Percentiles rank a stretch among this genome's conserved stretches.
phyloP scores from a whole-genome alignment of 2,113 vertebrate genomes.

The Psammodynastes pulverulentus region DNA sequence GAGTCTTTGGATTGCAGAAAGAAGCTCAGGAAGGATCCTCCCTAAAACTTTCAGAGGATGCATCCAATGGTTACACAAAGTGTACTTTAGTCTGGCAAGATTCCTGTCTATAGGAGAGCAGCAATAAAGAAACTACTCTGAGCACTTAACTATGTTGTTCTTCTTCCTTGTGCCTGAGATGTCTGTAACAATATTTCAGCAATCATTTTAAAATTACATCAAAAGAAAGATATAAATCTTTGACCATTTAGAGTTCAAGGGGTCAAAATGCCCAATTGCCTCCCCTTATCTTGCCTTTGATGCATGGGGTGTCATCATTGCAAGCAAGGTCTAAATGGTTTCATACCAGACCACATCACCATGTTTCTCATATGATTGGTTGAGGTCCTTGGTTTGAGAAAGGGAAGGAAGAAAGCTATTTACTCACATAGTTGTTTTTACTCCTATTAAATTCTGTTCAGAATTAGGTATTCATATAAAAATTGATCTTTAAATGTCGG shows the following conservation, averaged over 20 bases:
- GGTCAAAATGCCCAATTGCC: neutral
- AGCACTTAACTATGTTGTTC: neutral
- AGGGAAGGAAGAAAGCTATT: neutral
- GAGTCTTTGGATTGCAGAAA: too few relatives aligned
- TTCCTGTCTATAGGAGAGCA: too few relatives aligned
- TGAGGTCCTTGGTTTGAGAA: neutral
- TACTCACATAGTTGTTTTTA: neutral
- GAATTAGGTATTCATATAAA: neutral
- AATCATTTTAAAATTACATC: neutral
- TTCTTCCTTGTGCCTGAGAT: neutral
- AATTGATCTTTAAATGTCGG: neutral
- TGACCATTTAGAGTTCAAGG: neutral
- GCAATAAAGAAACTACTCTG: neutral
- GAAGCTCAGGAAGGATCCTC: too few relatives aligned
- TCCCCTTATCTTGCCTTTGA: neutral
- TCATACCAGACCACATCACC: neutral
- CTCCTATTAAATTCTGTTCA: neutral
- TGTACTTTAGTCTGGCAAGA: too few relatives aligned
- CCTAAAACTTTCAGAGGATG: too few relatives aligned
- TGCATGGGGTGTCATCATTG: neutral
- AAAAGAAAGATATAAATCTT: neutral
- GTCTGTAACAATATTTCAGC: neutral
- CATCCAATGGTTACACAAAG: too few relatives aligned
- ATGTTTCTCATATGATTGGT: neutral
- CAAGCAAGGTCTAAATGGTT: neutral